Base-by-base conservation (phyloP, 2,113 vertebrate genomes). In the Catagonus wagneri region DNA sequence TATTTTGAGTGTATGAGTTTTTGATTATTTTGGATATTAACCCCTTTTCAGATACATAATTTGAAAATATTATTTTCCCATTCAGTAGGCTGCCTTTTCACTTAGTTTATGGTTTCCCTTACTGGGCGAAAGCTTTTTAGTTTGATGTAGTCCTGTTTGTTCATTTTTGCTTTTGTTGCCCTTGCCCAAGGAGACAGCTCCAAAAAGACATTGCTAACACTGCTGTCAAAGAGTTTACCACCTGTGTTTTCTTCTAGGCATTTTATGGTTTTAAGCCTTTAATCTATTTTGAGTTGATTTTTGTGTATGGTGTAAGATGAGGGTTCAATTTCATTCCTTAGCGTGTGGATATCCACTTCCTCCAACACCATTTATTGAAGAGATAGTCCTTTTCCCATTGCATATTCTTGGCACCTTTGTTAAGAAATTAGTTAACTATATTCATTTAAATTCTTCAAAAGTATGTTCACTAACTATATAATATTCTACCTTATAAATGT, bases 361-460 rank as follows among this genome's bases (percentile, higher is more conserved):
- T 13, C 65, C 83, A 78, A 54, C 27, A 58, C 27, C 50, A 58
- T 34, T 68, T 93, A 75, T 50, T 93, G 61, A 78, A 79, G n/a
- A 60, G 36, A 68, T 52, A 44, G 12, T 11, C 11, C 16, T 78
- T 93, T 22, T 17, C 52, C 63, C 36, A 78, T 76, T 9, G 20
- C 11, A 12, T 93, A 19, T 85, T 66, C 60, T 44, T 84, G 69
- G 25, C 60, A 84, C 4, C 6, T 85, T 85, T 85, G 27, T 72
- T 39, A 27, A 76, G 44, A 86, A 93, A 78, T 83, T 34, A 61
- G 19, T 60, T 93, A 54, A 76, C 27, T 23, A 3, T 93, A 79
- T 79, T 79, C 66, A 75, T 74, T 76, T 76, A 61, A 78, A 44
- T 83, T 83, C 52, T 63, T 83, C 83, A 50, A 68, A 83, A 90